These are phyloP conservation scores for Carassius gibelio DNA, from an alignment of 2,113 vertebrate species.

Conservation along the genomic window DNA sequence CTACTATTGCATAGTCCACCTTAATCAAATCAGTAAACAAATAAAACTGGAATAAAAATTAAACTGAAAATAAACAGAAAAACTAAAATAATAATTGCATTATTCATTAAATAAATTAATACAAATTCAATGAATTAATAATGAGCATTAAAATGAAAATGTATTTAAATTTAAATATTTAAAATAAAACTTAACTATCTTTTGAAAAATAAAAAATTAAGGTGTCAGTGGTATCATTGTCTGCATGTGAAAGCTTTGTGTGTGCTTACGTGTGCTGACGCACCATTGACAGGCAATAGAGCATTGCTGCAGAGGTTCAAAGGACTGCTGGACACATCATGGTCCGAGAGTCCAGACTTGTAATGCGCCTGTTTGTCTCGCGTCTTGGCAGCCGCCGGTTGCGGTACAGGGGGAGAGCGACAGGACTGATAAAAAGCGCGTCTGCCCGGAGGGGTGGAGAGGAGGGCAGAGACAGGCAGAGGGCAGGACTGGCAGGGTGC, in stretches of 20 bases:
- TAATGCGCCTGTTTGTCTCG: slow-evolving; percentile 47
- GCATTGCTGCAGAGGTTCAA: slow-evolving; percentile 59
- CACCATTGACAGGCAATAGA: slow-evolving; percentile 1
- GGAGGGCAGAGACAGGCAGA: slow-evolving; percentile 68
- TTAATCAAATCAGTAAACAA: background rate
- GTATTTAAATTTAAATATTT: too few relatives aligned
- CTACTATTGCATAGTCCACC: background rate
- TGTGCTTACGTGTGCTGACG: background rate
- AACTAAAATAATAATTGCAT: background rate
- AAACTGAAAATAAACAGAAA: background rate
- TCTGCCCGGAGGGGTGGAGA: slow-evolving; percentile 74
- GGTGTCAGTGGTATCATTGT: background rate
- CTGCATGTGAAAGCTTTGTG: background rate
- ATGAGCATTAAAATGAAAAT: background rate
- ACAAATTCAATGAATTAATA: background rate
- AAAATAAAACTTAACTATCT: too few relatives aligned
- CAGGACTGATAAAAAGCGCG: slow-evolving; percentile 56
- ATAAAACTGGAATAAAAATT: background rate
- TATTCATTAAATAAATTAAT: background rate
- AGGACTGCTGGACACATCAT: slow-evolving; percentile 60
- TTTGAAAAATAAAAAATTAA: background rate
- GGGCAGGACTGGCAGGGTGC: slow-evolving; percentile 82
- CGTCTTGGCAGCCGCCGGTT: slow-evolving; percentile 42
- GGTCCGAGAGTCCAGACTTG: slow-evolving; percentile 45
- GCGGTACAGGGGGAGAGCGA: slow-evolving; percentile 44